A percentile compares a stretch with the other conserved stretches of the same genome.
phyloP scores from a whole-genome alignment of 2,113 vertebrate genomes.

The Myanophis thanlyinensis region DNA sequence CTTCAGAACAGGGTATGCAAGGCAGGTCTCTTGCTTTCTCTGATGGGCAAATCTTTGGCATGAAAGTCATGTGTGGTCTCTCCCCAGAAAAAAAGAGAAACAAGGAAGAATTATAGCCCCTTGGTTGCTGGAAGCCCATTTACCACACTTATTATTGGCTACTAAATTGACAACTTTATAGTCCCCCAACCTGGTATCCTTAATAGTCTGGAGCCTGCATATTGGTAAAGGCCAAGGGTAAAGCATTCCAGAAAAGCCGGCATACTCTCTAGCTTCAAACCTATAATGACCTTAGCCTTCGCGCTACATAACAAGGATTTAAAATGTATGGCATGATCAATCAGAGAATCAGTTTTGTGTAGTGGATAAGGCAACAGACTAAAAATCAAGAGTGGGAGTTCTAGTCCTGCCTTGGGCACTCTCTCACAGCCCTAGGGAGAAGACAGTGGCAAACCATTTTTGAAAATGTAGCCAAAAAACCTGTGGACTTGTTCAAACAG shows the following conservation, averaged over 20 bases:
- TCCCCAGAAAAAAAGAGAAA: not conserved
- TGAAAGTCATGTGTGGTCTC: not conserved
- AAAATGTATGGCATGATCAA: not conserved
- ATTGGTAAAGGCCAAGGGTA: not conserved
- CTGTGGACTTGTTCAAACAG: not conserved
- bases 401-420: not conserved
- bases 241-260: not conserved
- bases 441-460: not conserved
- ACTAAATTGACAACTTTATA: not conserved
- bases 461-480: not conserved
- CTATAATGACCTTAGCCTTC: not conserved
- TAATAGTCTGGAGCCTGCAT: not conserved
- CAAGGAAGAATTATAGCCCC: not conserved
- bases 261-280: not conserved
- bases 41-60: not conserved
- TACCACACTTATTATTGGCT: not conserved
- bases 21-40: conserved; percentile 7
- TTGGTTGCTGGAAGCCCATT: not conserved
- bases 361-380: not conserved
- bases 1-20: conserved; percentile 2
- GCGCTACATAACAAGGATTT: not conserved
- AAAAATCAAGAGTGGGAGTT: not conserved
- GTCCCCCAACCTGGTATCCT: not conserved
- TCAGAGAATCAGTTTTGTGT: not conserved
- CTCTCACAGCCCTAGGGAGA: not conserved